Percentiles rank a stretch among this genome's conserved stretches.
Conservation (phyloP, 2,888 invertebrate genomes). For the Polydrusus cervinus region DNA sequence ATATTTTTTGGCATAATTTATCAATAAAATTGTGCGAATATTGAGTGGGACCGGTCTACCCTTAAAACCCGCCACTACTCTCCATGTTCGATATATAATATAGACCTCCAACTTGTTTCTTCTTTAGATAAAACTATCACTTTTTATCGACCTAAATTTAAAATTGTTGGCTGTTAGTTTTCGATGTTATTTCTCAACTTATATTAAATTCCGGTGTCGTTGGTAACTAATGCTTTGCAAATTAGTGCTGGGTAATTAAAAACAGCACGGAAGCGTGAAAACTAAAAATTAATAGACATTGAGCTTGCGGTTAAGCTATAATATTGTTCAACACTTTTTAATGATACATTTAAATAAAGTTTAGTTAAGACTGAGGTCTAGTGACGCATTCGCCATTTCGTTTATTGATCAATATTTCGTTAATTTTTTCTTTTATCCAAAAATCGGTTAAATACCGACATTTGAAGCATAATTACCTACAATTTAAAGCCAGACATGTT, state of each 20-base stretch:
- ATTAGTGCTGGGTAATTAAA: conserved; percentile 24
- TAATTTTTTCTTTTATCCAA: too few species aligned
- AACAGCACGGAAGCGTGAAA: conserved; percentile 13
- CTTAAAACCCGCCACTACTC: too few species aligned
- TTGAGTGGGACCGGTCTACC: too few species aligned
- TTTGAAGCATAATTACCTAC: too few species aligned
- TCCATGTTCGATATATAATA: too few species aligned
- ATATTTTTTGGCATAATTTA: too few species aligned
- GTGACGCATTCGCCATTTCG: too few species aligned
- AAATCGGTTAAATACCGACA: too few species aligned
- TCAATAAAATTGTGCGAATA: too few species aligned
- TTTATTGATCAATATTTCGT: too few species aligned
- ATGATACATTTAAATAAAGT: not conserved
- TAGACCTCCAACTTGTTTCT: not conserved
- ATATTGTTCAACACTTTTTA: not conserved
- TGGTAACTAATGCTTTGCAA: conserved; percentile 18
- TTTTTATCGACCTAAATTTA: conserved; percentile 6
- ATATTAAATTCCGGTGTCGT: conserved; percentile 34
- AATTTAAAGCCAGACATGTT: too few species aligned
- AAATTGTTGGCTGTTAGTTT: conserved; percentile 17
- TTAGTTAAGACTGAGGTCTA: too few species aligned
- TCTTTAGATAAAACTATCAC: conserved; percentile 16
- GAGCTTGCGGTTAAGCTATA: not conserved
- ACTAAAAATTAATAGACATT: conserved; percentile 23
- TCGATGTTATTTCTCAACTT: conserved; percentile 1